Evolutionary conservation across 2,888 invertebrate species (phyloP).

Genomic region (Synergus umbraculus): DNA sequence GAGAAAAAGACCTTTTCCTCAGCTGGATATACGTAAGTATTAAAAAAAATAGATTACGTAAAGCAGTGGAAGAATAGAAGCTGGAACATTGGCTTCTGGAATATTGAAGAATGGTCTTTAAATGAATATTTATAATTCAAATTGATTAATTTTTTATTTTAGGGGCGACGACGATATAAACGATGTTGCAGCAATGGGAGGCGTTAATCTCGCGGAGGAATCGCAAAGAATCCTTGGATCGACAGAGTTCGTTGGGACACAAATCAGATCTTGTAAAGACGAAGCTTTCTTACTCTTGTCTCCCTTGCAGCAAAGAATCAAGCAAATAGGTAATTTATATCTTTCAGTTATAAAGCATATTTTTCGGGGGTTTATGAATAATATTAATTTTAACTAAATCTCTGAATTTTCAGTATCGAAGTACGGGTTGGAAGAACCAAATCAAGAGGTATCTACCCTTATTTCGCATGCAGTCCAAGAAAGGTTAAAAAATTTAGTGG

Average conservation of each 20-base stretch:
- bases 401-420: conserved; percentile 78
- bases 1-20: conserved; percentile 85
- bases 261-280: conserved; percentile 94
- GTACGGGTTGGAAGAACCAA: conserved; percentile 90
- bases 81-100: neutral
- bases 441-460: conserved; percentile 91
- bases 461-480: conserved; percentile 97
- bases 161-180: conserved; percentile 97
- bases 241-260: conserved; percentile 92
- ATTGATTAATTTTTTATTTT: conserved; percentile 65
- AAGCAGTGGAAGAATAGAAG: neutral
- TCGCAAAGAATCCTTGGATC: conserved; percentile 95
- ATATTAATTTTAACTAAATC: conserved; percentile 19
- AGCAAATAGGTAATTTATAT: conserved; percentile 81
- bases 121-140: conserved; percentile 4
- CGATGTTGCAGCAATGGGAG: conserved; percentile 99
- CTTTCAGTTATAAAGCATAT: neutral
- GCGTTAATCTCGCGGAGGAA: conserved; percentile 97
- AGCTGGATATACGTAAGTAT: conserved; percentile 78
- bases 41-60: neutral
- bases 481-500: conserved; percentile 92
- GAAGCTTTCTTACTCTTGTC: conserved; percentile 90
- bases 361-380: neutral
- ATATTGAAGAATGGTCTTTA: neutral
- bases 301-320: conserved; percentile 87